phyloP scores from a whole-genome alignment of 2,888 invertebrate genomes.

The Disparrhopalites patrizii region DNA sequence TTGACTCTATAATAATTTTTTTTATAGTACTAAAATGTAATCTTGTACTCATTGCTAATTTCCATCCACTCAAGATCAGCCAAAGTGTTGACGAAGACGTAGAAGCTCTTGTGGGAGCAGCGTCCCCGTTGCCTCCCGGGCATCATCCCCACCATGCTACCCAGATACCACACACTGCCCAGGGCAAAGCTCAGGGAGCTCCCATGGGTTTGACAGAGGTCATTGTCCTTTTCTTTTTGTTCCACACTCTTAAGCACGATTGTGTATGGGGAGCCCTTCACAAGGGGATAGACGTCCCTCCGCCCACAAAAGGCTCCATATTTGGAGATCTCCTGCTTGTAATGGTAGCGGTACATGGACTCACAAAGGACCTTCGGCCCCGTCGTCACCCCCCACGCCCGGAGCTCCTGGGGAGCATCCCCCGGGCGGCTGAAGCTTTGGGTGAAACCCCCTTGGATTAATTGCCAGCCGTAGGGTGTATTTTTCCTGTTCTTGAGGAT shows the following conservation, averaged over 20 bases:
- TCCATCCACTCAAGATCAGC: slow-evolving; percentile 2
- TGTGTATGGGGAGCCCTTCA: background rate
- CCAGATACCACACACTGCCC: slow-evolving; percentile 12
- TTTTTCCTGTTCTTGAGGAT: background rate
- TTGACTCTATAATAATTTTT: background rate
- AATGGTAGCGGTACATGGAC: slow-evolving; percentile 24
- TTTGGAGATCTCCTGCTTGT: slow-evolving; percentile 12
- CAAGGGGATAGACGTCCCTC: background rate
- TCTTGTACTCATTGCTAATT: background rate
- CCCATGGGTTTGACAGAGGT: slow-evolving; percentile 26
- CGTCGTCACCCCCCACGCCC: slow-evolving; percentile 15
- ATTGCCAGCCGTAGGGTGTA: slow-evolving; percentile 16
- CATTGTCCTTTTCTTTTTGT: slow-evolving; percentile 5
- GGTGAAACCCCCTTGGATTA: slow-evolving; percentile 22
- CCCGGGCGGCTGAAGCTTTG: background rate
- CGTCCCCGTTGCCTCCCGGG: slow-evolving; percentile 22
- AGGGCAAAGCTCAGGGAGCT: slow-evolving; percentile 6
- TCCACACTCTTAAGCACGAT: background rate
- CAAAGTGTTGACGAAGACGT: slow-evolving; percentile 10
- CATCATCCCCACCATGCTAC: slow-evolving; percentile 13
- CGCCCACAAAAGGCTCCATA: background rate
- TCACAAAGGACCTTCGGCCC: slow-evolving; percentile 14
- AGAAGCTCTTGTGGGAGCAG: slow-evolving; percentile 17
- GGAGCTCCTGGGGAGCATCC: background rate
- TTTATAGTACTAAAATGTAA: background rate